Evolutionary conservation across 2,113 vertebrate genomes (phyloP), one percentile per base, ranked within the genome.

Genomic region (Chloebia gouldiae): DNA sequence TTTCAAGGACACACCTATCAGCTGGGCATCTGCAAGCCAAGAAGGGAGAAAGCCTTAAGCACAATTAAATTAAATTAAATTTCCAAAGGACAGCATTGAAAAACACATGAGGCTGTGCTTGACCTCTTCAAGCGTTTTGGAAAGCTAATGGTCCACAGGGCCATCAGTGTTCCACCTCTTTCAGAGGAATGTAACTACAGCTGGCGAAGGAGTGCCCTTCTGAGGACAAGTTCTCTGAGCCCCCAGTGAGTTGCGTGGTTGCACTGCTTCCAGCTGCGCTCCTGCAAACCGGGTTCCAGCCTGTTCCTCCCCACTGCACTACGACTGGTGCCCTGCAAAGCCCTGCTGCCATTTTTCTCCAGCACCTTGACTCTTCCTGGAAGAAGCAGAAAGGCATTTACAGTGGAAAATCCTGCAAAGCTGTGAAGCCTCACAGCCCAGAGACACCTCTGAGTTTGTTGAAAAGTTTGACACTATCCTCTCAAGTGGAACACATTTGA

Each of bases 171-270:
- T 92, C 21, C 45, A 22, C 54, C 12, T 65, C 23, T 70, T 88
- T 40, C 64, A 45, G 35, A 65, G 45, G 47, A 73, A 27, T 0
- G 0, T 47, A n/a, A 65, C 42, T 57, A 57, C 69, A 83, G 49
- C 30, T 0, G 0, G 24, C 0, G 0, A 54, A 42, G 33, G 44
- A 66, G 11, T 35, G n/a, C 42, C 6, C 21, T 79, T 79, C 51
- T 23, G 44, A 71, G 56, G 51, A 86, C 44, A 50, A 30, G 35
- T 56, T 79, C 61, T 78, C 51, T 25, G 49, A 72, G 69, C 30
- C 4, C 15, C 14, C 9, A 0, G 2, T 2, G 0, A 70, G 23
- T 13, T 39, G 31, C 8, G 9, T 63, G 37, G 64, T 73, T 78
- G 39, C 42, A 12, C 33, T 45, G 40, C 45, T 72, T 35, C 78